These are phyloP conservation scores for Kuschelorhynchus macadamiae DNA, from an alignment of 2,888 invertebrate species.

Conservation along the genomic window DNA sequence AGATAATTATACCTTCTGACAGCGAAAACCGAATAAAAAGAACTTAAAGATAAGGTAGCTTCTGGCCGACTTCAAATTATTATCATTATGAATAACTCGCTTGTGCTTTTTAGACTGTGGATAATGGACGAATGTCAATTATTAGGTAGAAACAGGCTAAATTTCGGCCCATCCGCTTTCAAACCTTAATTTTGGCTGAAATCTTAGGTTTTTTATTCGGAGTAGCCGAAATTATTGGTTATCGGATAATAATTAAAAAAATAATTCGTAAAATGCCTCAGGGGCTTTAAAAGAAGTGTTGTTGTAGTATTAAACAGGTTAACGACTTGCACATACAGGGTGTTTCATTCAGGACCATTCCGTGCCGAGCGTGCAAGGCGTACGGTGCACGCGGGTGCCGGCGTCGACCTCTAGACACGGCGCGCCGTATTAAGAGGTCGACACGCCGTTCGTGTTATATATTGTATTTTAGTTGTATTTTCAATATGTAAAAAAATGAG, in stretches of 20 bases:
- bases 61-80: constrained; percentile 48
- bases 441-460: too few species aligned
- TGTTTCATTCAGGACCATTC: too few species aligned
- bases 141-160: constrained; percentile 44
- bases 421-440: too few species aligned
- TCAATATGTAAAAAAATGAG: too few species aligned
- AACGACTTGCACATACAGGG: background rate
- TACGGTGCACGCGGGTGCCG: too few species aligned
- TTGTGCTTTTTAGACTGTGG: constrained; percentile 46
- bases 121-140: constrained; percentile 41
- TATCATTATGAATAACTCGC: constrained; percentile 44
- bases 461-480: too few species aligned
- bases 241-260: constrained; percentile 36
- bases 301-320: background rate
- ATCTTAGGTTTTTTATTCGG: constrained; percentile 18
- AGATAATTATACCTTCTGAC: constrained; percentile 30
- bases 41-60: constrained; percentile 54
- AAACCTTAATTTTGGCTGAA: constrained; percentile 41
- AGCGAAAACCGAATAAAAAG: constrained; percentile 41
- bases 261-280: constrained; percentile 3
- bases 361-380: too few species aligned
- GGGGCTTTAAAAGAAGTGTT: background rate
- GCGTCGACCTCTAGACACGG: too few species aligned
- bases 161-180: constrained; percentile 35
- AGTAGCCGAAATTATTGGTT: constrained; percentile 36